phyloP scores from a whole-genome alignment of 2,888 invertebrate genomes.

The Entomobrya multifasciata region DNA sequence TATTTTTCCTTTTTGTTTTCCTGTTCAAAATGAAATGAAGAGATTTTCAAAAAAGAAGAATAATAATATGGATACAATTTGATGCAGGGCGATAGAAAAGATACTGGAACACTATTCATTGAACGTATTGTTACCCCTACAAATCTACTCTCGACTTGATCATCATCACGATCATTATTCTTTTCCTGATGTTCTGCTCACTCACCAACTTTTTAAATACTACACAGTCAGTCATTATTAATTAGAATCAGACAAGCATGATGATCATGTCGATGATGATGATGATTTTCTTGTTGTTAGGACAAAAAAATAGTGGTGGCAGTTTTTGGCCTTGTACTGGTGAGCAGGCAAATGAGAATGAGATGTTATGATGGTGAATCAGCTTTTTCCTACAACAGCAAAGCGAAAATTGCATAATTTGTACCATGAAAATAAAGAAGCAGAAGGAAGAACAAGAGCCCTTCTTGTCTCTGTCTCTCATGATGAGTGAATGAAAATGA shows the following conservation, averaged over 20 bases:
- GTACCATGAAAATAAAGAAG: neutral
- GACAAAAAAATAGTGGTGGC: conserved; percentile 19
- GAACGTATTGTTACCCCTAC: neutral
- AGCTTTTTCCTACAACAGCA: too few species aligned
- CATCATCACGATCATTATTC: neutral
- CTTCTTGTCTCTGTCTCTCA: conserved; percentile 24
- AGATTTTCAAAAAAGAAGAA: neutral
- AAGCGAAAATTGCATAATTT: conserved; percentile 2
- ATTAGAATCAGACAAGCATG: conserved; percentile 47
- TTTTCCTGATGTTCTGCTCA: neutral
- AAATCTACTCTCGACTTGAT: neutral
- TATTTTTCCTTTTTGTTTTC: too few species aligned
- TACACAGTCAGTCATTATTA: conserved; percentile 56
- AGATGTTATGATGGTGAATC: conserved; percentile 55
- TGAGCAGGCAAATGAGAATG: too few species aligned
- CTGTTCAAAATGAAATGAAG: too few species aligned
- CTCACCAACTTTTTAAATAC: conserved; percentile 38
- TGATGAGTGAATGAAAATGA: too few species aligned
- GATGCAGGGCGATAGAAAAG: neutral
- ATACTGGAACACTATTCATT: neutral
- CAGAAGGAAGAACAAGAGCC: conserved; percentile 13
- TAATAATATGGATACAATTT: neutral
- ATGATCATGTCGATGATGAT: conserved; percentile 27
- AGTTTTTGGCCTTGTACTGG: too few species aligned
- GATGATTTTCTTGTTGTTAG: conserved; percentile 42